Evolutionary conservation across 2,888 invertebrate species (phyloP), one percentile per base, ranked within the genome.

Genomic region (Xanthorhoe designata): DNA sequence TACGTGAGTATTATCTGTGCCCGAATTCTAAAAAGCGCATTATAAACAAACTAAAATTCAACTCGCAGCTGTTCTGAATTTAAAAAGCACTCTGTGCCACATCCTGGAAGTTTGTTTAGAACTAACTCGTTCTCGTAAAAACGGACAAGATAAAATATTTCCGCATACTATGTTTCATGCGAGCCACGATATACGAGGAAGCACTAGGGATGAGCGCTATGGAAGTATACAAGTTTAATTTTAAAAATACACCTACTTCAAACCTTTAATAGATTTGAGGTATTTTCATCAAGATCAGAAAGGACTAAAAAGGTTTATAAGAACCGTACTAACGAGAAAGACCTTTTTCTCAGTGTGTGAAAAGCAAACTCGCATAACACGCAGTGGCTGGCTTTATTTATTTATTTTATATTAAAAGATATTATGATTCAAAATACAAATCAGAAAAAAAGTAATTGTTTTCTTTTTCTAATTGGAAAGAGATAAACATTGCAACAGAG

Each of bases 51-150:
- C 83, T 83, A 78, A 80, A 84, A 84, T 82, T 85, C 80, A 68
- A 72, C 71, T 73, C 74, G 73, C 83, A 83, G 79, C 85, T 85
- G 84, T 70, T 80, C 78, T 71, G 81, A 83, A 87, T 87, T 89
- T 85, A 79, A 83, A 86, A 81, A 80, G 74, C 76, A 79, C 76
- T 79, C 78, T 67, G 70, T 58, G 73, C 81, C 80, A 78, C 78
- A 80, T 80, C 78, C 78, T 74, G 73, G 72, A 85, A 88, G 84
- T 89, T 89, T 86, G 87, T 87, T 86, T 85, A 84, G 85, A 88
- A 87, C 85, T 85, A 85, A 81, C 80, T 78, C 78, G 75, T 68
- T 71, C 78, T 74, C 79, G 80, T 84, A 81, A 85, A 89, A 86
- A 82, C 78, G 75, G 74, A 64, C 69, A 76, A 82, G 80, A 81